phyloP scores from a whole-genome alignment of 2,113 vertebrate genomes.

The Caloenas nicobarica region DNA sequence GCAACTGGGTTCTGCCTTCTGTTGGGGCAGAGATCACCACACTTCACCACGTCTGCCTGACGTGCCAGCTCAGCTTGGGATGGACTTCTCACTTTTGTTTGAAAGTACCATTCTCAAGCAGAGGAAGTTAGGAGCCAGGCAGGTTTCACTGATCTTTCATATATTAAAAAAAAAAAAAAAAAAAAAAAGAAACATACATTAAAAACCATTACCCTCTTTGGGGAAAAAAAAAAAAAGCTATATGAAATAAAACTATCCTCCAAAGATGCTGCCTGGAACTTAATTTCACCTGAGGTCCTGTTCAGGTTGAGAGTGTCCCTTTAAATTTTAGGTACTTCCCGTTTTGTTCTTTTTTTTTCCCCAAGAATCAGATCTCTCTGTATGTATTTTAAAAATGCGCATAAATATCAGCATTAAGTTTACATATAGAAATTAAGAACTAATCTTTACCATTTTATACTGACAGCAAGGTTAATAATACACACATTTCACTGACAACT shows the following conservation, averaged over 20 bases:
- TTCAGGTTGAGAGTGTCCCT: constrained; percentile 9
- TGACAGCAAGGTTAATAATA: constrained; percentile 71
- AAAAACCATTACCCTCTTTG: background rate
- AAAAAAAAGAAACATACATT: background rate
- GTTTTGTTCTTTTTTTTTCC: background rate
- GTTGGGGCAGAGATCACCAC: background rate
- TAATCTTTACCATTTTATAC: constrained; percentile 68
- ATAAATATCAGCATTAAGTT: constrained; percentile 12
- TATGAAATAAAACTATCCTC: background rate
- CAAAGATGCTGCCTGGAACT: constrained; percentile 22
- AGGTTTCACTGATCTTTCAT: background rate
- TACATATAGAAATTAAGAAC: constrained; percentile 45
- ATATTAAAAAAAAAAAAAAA: background rate
- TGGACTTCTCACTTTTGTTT: background rate
- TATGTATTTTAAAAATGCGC: constrained; percentile 48
- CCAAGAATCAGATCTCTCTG: background rate
- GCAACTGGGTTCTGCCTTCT: background rate
- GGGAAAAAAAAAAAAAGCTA: background rate
- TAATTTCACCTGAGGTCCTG: constrained; percentile 7
- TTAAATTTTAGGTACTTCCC: background rate
- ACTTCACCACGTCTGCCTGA: background rate
- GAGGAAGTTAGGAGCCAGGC: constrained; percentile 29
- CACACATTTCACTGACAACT: constrained; percentile 68
- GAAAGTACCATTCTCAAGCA: background rate
- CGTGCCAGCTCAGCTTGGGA: background rate